Evolutionary conservation across 2,888 invertebrate species (phyloP).

Genomic region (Psococerastis gibbosa): DNA sequence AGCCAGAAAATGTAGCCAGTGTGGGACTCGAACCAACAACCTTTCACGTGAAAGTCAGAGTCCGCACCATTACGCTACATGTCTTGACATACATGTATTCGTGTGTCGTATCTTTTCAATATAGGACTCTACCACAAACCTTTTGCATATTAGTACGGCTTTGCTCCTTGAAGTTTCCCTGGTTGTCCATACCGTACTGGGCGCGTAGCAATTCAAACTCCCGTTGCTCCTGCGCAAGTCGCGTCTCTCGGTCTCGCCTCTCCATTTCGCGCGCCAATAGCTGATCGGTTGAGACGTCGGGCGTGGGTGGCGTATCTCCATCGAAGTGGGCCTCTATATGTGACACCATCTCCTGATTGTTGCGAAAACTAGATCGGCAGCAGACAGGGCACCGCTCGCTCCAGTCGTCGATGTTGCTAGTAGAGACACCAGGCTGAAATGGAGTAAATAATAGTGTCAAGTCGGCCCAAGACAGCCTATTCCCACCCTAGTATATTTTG

Average conservation of each 20-base stretch:
- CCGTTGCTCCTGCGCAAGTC: constrained; percentile 51
- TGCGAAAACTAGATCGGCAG: constrained; percentile 26
- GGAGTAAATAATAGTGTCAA: too few species aligned
- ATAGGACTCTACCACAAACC: too few species aligned
- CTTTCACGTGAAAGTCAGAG: too few species aligned
- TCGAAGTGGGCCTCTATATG: constrained; percentile 72
- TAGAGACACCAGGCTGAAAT: constrained; percentile 15
- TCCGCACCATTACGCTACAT: too few species aligned
- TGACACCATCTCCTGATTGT: constrained; percentile 35
- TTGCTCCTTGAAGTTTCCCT: constrained; percentile 60
- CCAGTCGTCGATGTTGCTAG: constrained; percentile 12
- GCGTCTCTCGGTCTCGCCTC: constrained; percentile 41
- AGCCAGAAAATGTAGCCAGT: too few species aligned
- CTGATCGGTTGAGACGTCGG: constrained; percentile 29
- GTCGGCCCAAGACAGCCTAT: too few species aligned
- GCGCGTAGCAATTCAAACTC: constrained; percentile 65
- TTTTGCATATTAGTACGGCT: constrained; percentile 61
- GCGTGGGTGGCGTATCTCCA: constrained; percentile 26
- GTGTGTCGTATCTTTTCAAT: too few species aligned
- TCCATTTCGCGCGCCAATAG: constrained; percentile 34
- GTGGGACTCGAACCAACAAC: too few species aligned
- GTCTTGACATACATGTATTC: too few species aligned
- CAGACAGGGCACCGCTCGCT: constrained; percentile 27
- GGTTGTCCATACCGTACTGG: constrained; percentile 79
- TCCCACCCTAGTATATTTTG: too few species aligned